A percentile compares a stretch with the other conserved stretches of the same genome.
Evolutionary conservation across 2,888 invertebrate species (phyloP).

Genomic region (Oxystoma pomonae): DNA sequence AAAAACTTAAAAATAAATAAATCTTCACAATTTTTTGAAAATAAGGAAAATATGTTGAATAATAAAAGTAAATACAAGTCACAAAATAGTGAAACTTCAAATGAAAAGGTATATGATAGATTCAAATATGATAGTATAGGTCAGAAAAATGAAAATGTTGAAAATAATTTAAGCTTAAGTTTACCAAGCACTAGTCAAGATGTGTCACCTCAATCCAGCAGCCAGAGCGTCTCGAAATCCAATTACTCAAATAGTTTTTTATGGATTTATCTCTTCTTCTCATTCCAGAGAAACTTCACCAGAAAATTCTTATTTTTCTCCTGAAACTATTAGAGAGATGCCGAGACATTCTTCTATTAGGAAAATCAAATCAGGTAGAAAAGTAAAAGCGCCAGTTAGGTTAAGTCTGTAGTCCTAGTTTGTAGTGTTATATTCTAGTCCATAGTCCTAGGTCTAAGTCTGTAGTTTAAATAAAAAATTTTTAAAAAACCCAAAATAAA

Average conservation of each 20-base stretch:
- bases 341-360: background rate
- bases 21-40: too few species aligned
- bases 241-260: background rate
- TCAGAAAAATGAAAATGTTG: background rate
- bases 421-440: too few species aligned
- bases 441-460: too few species aligned
- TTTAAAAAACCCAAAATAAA: too few species aligned
- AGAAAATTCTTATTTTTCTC: background rate
- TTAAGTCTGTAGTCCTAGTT: too few species aligned
- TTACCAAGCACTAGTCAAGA: background rate
- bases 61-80: background rate
- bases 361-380: background rate
- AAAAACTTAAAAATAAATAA: too few species aligned
- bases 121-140: background rate
- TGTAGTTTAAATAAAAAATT: too few species aligned
- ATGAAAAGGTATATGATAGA: background rate
- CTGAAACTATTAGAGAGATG: background rate
- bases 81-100: background rate
- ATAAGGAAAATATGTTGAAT: background rate
- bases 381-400: background rate
- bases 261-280: background rate
- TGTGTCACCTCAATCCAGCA: background rate
- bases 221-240: background rate
- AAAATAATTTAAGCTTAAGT: background rate
- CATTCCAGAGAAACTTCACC: background rate